phyloP scores from a whole-genome alignment of 2,797 vertebrate genomes.

The Gobionotothen gibberifrons region DNA sequence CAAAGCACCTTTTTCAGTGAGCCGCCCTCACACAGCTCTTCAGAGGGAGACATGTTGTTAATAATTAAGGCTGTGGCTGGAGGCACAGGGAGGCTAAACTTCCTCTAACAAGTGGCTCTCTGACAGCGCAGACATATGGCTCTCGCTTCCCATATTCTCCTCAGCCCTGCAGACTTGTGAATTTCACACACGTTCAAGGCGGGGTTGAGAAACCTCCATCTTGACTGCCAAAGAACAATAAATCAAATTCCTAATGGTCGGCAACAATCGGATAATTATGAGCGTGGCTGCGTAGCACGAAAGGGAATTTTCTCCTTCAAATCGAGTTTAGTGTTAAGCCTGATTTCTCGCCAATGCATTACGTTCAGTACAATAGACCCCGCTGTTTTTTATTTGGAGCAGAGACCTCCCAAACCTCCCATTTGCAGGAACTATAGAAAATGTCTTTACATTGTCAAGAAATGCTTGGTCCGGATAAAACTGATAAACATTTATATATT shows the following conservation, averaged over 20 bases:
- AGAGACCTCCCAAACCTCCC: background rate
- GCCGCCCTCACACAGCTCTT: conserved; percentile 74
- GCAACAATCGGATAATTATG: conserved; percentile 82
- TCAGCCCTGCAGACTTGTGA: conserved; percentile 75
- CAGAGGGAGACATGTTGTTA: conserved; percentile 82
- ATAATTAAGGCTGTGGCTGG: conserved; percentile 85
- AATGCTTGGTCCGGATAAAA: background rate
- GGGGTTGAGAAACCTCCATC: conserved; percentile 73
- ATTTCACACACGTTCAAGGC: conserved; percentile 77
- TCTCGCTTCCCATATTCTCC: conserved; percentile 71
- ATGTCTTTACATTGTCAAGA: background rate
- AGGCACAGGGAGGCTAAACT: conserved; percentile 85
- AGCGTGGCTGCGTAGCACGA: conserved; percentile 59
- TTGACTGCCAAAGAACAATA: conserved; percentile 80
- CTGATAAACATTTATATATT: background rate
- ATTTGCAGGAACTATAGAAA: background rate
- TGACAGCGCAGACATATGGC: conserved; percentile 84
- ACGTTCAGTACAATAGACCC: conserved; percentile 14
- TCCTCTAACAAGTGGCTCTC: conserved; percentile 84
- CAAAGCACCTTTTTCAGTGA: conserved; percentile 72
- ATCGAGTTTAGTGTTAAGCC: conserved; percentile 62
- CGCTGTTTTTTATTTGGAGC: conserved; percentile 18
- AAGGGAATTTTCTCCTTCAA: conserved; percentile 74
- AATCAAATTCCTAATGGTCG: conserved; percentile 81
- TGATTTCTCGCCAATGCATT: conserved; percentile 54